Percentiles rank a stretch among this genome's conserved stretches.
phyloP scores from a whole-genome alignment of 2,113 vertebrate species.

The Columba janthina region DNA sequence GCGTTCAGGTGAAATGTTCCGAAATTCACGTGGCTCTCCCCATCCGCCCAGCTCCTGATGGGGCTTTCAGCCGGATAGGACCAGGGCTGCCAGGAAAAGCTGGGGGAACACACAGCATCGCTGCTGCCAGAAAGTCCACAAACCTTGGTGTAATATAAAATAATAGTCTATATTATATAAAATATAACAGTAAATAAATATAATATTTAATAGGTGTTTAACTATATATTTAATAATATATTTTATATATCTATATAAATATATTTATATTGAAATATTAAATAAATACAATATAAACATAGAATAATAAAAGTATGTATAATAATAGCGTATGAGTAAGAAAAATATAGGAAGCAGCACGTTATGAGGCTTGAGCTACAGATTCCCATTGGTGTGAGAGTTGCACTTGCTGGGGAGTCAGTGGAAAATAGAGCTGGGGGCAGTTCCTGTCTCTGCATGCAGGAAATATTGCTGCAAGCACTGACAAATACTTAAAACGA shows the following conservation, averaged over 20 bases:
- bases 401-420: too few species aligned
- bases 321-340: background rate
- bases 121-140: background rate
- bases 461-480: background rate
- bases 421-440: background rate
- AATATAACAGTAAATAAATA: too few species aligned
- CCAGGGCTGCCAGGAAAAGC: background rate
- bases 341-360: background rate
- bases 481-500: background rate
- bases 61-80: rapidly evolving
- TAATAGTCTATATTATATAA: too few species aligned
- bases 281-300: too few species aligned
- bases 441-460: background rate
- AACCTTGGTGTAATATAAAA: too few species aligned
- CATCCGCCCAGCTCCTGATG: background rate
- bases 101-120: background rate
- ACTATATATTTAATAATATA: too few species aligned
- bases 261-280: too few species aligned
- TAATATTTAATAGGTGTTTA: too few species aligned
- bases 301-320: too few species aligned
- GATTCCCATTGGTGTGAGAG: background rate
- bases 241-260: too few species aligned
- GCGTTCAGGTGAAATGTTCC: background rate
- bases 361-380: background rate
- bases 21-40: rapidly evolving